A percentile compares a stretch with the other conserved stretches of the same genome.
Conservation (phyloP, 2,797 vertebrate genomes). For the Arctocebus calabarensis region DNA sequence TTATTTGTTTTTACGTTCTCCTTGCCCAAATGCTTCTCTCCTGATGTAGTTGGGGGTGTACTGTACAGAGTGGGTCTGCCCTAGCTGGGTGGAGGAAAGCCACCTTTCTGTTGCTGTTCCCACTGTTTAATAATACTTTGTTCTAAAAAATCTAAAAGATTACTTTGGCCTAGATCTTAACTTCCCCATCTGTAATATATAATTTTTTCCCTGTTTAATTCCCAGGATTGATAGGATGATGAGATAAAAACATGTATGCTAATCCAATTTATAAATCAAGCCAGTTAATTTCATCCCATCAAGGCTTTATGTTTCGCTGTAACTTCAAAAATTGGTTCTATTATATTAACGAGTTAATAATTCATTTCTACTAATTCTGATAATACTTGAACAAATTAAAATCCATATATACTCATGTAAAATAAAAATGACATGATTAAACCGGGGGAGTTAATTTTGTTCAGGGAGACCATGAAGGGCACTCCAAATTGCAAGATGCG, state of each 20-base stretch:
- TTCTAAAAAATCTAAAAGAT: background rate
- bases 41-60: background rate
- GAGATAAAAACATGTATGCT: background rate
- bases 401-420: background rate
- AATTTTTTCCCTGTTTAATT: background rate
- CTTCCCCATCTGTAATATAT: background rate
- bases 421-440: background rate
- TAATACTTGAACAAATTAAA: background rate
- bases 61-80: background rate
- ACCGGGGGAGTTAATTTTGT: background rate
- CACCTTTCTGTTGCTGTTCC: background rate
- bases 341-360: background rate
- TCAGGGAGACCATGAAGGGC: background rate
- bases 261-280: slow-evolving; percentile 46
- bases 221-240: background rate
- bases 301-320: background rate
- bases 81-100: background rate
- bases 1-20: background rate
- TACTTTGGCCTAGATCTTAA: background rate
- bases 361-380: background rate
- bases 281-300: slow-evolving; percentile 18
- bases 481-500: background rate
- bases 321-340: background rate
- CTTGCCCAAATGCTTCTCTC: background rate
- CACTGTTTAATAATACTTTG: background rate